Conservation (phyloP, 1,140 invertebrate species). For the Gonatopus flavifemur region DNA sequence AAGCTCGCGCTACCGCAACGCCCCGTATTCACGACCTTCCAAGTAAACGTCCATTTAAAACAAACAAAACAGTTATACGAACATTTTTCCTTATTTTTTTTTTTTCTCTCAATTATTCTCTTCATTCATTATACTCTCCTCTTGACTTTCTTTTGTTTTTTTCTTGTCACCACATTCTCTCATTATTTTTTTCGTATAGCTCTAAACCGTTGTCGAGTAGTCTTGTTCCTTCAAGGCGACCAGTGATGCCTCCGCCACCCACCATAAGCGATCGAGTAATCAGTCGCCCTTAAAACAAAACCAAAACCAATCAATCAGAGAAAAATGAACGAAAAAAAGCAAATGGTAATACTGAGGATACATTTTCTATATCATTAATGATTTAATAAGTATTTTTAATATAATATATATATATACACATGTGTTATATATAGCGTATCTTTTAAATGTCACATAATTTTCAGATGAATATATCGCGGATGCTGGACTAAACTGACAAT, state of each 20-base stretch:
- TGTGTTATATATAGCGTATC: not conserved
- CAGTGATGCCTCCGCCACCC: constrained; percentile 18
- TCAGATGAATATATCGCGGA: constrained; percentile 16
- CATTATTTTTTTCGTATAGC: constrained; percentile 26
- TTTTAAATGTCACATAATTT: constrained; percentile 7
- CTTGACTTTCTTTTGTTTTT: not conserved
- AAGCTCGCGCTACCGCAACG: constrained; percentile 52
- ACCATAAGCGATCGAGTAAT: constrained; percentile 13
- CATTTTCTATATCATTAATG: constrained; percentile 7
- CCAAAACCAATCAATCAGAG: not conserved
- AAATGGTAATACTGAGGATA: constrained; percentile 14
- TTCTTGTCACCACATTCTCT: not conserved
- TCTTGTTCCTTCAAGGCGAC: constrained; percentile 20
- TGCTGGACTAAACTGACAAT: constrained; percentile 10
- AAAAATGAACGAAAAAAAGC: constrained; percentile 16
- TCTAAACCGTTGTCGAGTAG: constrained; percentile 23
- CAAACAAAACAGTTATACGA: too few relatives aligned
- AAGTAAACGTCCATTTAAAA: constrained; percentile 46
- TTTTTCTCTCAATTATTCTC: constrained; percentile 1
- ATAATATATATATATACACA: not conserved
- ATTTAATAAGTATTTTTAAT: not conserved
- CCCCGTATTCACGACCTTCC: constrained; percentile 53
- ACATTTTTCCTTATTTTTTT: too few relatives aligned
- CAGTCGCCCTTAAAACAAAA: not conserved
- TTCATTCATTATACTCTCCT: not conserved